Base-by-base conservation (phyloP, 2,797 vertebrate species). In the Rhyacichthys aspro region DNA sequence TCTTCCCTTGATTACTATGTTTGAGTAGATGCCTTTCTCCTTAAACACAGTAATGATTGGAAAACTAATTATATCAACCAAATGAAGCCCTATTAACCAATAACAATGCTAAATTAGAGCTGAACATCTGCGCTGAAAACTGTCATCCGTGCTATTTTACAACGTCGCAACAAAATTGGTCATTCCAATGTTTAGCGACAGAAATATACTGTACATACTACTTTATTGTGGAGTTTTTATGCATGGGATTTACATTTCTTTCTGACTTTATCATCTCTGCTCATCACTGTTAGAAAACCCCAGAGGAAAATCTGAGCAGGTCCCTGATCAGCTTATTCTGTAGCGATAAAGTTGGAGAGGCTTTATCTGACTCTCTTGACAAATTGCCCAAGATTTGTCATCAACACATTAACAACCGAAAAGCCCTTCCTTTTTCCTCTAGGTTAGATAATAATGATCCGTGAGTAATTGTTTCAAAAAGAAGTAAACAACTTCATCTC, bases 401-500 rank as follows among this genome's bases (percentile, higher is more conserved):
- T 14, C 23, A 7, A 14, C 42, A 43, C 52, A 55, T 42, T 48
- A 42, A 42, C 28, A 28, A 10, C 7, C 33, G 32, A 44, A 57
- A 34, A 34, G 45, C 62, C 43, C 53, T 32, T 44, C 41, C 46
- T 47, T 55, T 36, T 43, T 37, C 54, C 53, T 48, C 37, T 14
- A 11, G 14, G 44, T 63, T 49, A 56, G 43, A 17, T 44, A 43
- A 58, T 58, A 58, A 58, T 52, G 33, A 52, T 44, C 11, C 28
- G 39, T 9, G 55, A 44, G 46, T 39, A 44, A 66, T 58, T 52
- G 49, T 66, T 45, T 12, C 48, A 28, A 32, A 52, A 44, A 65
- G 33, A 9, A 33, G 54, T 38, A 50, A 32, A 49, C 18, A 23
- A 38, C 39, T 57, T 65, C 14, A 57, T 50, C 39, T 43, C 38